Evolutionary conservation across 2,113 vertebrate species (phyloP), one percentile per base, ranked within the genome.

Genomic region (Perognathus longimembris): DNA sequence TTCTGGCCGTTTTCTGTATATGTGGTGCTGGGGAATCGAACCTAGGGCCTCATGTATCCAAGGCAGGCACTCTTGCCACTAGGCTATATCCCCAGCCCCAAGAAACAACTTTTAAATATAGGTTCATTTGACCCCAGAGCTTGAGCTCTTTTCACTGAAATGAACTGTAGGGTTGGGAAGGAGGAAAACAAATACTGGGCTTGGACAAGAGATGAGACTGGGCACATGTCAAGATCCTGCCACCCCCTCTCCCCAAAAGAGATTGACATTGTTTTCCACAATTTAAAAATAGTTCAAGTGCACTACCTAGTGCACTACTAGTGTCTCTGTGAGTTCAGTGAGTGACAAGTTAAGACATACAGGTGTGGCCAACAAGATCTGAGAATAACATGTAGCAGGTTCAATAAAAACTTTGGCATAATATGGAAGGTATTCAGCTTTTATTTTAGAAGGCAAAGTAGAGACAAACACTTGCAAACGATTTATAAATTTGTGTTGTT

Each of bases 361-460:
- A 78, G 28, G 1, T 84, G n/a, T 78, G 64, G 69, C n/a, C 0
- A 30, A 21, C 8, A 69, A 61, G 1, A 1, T 81, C 32, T 84
- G 32, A 80, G 15, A 57, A 67, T 67, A 50, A 91, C 88, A 64
- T 66, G 24, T 45, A 63, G 26, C 12, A 42, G 30, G 6, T 79
- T 90, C 40, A 70, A 50, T 18, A 24, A 92, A 90, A 75, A 7
- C 34, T 59, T 94, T 78, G 24, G 3, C 73, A 71, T 89, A 32
- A 63, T 59, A 14, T 34, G n/a, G 45, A 94, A 36, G 24, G 57
- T 59, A 15, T 79, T 70, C 17, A 34, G 32, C 8, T 5, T 84
- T 64, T 67, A 7, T 69, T 92, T 92, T 92, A n/a, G 61, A 88
- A 73, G 21, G 3, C 28, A 50, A 30, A 79, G 2, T 69, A 59